phyloP scores from a whole-genome alignment of 2,888 invertebrate species.

The Caenorhabditis sp. region DNA sequence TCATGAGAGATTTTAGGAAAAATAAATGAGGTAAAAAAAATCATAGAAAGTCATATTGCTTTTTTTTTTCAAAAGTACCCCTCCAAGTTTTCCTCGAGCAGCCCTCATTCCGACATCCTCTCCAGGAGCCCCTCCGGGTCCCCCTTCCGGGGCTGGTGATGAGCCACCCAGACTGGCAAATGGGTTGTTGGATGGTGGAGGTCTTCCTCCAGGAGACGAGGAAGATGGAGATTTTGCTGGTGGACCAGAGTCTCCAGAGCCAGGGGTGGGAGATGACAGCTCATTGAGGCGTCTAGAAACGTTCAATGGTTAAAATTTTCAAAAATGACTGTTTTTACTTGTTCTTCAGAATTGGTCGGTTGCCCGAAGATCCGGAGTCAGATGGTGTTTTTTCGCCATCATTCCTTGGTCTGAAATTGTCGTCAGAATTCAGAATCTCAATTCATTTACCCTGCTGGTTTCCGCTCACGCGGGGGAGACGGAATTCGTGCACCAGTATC shows the following conservation, averaged over 20 bases:
- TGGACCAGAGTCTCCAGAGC: constrained; percentile 24
- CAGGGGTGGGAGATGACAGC: constrained; percentile 35
- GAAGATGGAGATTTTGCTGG: constrained; percentile 32
- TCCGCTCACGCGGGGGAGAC: constrained; percentile 62
- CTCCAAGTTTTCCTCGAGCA: constrained; percentile 70
- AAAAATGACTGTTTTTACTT: constrained; percentile 5
- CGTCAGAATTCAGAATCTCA: constrained; percentile 41
- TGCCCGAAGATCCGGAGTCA: constrained; percentile 4
- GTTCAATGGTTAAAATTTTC: background rate
- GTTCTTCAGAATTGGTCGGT: constrained; percentile 36
- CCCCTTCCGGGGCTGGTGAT: constrained; percentile 13
- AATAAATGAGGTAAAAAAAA: too few relatives aligned
- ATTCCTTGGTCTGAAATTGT: constrained; percentile 27
- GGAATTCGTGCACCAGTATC: constrained; percentile 57
- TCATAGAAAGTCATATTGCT: too few relatives aligned
- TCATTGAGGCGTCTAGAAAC: constrained; percentile 54
- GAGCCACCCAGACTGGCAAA: constrained; percentile 54
- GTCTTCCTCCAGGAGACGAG: background rate
- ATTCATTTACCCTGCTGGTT: constrained; percentile 15
- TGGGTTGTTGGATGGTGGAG: constrained; percentile 49
- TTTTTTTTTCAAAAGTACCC: too few relatives aligned
- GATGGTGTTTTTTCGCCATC: constrained; percentile 4
- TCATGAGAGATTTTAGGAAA: too few relatives aligned
- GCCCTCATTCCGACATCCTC: constrained; percentile 67
- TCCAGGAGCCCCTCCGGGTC: constrained; percentile 9